Evolutionary conservation across 2,113 vertebrate genomes (phyloP).

Genomic region (Merops nubicus): DNA sequence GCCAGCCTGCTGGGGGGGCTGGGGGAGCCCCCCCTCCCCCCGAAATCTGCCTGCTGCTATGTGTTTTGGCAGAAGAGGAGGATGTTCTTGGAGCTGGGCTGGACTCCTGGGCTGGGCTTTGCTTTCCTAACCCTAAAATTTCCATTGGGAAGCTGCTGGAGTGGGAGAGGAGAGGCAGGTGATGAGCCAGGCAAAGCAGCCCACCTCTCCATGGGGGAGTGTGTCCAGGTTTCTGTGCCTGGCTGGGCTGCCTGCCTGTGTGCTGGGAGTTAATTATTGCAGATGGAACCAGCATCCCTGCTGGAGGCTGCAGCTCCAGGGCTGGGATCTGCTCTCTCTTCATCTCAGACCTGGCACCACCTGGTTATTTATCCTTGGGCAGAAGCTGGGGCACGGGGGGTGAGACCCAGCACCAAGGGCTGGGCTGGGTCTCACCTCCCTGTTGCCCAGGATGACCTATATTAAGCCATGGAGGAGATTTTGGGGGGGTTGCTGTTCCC

Average conservation of each 20-base stretch:
- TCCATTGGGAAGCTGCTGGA: not conserved
- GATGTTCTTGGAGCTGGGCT: not conserved
- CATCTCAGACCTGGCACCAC: rapidly evolving
- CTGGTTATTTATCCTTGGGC: rapidly evolving
- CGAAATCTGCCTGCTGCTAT: not conserved
- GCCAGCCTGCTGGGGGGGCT: rapidly evolving
- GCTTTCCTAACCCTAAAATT: not conserved
- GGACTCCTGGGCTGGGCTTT: not conserved
- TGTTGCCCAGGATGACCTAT: not conserved
- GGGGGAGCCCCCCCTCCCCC: not conserved
- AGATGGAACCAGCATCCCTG: not conserved
- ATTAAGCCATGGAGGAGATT: not conserved
- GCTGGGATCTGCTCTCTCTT: rapidly evolving
- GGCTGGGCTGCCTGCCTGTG: not conserved
- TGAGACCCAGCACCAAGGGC: rapidly evolving
- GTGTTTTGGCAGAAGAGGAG: rapidly evolving
- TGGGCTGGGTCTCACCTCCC: rapidly evolving
- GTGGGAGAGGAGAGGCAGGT: rapidly evolving
- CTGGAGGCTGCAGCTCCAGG: not conserved
- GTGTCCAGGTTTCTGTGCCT: not conserved
- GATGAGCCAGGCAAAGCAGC: not conserved
- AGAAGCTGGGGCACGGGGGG: not conserved
- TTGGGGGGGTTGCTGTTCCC: not conserved
- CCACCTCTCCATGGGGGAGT: not conserved
- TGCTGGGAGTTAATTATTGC: not conserved